A percentile compares a stretch with the other conserved stretches of the same genome.
These are phyloP conservation scores for Drosophila setosimentum DNA, from an alignment of 2,888 invertebrate genomes.

Conservation along the genomic window DNA sequence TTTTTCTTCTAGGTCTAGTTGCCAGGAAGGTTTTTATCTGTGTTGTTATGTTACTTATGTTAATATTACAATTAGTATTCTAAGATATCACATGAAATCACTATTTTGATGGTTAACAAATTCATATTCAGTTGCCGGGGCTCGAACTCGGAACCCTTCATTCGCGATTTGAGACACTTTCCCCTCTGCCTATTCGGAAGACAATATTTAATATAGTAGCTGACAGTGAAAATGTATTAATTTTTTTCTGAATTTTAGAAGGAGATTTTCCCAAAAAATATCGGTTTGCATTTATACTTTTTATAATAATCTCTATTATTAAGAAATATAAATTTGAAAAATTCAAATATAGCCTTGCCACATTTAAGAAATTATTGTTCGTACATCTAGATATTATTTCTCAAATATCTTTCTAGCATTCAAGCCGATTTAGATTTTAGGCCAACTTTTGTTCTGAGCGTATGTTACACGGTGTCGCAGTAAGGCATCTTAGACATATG, in stretches of 20 bases:
- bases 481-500: conserved; percentile 28
- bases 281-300: not conserved
- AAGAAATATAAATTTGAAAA: not conserved
- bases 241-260: not conserved
- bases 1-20: not conserved
- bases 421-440: not conserved
- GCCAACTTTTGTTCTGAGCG: not conserved
- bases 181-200: not conserved
- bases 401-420: not conserved
- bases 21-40: not conserved
- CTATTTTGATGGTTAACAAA: not conserved
- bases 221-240: not conserved
- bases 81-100: not conserved
- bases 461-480: conserved; percentile 27
- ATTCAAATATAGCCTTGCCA: not conserved
- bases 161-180: not conserved
- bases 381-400: not conserved
- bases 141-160: not conserved
- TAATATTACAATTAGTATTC: not conserved
- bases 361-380: not conserved
- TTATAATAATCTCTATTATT: not conserved
- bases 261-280: not conserved
- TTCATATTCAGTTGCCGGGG: not conserved
- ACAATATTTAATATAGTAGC: not conserved
- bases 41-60: too few species aligned